Percentiles rank a stretch among this genome's conserved stretches.
Conservation (phyloP, 2,888 invertebrate species). For the Pandemis cinnamomeana region DNA sequence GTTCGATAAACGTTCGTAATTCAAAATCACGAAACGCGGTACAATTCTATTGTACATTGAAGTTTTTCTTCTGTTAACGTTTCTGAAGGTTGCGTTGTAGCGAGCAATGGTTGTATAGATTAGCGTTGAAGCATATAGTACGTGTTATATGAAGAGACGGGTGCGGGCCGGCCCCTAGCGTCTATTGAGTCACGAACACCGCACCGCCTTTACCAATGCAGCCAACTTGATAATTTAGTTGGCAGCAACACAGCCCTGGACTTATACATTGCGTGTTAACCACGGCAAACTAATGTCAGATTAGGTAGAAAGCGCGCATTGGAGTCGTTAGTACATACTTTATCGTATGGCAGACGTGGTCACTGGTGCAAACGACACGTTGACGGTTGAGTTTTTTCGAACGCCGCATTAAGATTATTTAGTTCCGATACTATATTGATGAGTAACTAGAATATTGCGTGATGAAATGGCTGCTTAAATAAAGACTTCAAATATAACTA, state of each 20-base stretch:
- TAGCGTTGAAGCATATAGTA: slow-evolving; percentile 33
- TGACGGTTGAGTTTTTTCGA: slow-evolving; percentile 37
- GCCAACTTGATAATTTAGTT: slow-evolving; percentile 56
- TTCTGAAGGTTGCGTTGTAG: slow-evolving; percentile 14
- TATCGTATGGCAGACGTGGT: not conserved
- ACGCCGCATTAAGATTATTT: slow-evolving; percentile 35
- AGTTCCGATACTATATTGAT: slow-evolving; percentile 35
- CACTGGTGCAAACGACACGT: slow-evolving; percentile 28
- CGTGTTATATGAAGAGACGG: slow-evolving; percentile 48
- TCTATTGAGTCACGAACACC: slow-evolving; percentile 71
- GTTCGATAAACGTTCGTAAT: slow-evolving; percentile 30
- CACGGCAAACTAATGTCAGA: slow-evolving; percentile 8
- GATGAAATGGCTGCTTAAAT: slow-evolving; percentile 25
- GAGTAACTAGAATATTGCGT: slow-evolving; percentile 27
- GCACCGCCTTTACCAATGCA: slow-evolving; percentile 61
- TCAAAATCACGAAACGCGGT: slow-evolving; percentile 2
- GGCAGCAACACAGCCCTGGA: slow-evolving; percentile 40
- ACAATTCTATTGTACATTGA: slow-evolving; percentile 8
- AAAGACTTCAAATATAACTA: slow-evolving; percentile 1
- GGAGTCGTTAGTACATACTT: not conserved
- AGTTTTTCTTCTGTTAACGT: slow-evolving; percentile 4
- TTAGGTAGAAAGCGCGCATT: slow-evolving; percentile 21
- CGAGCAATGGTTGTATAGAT: slow-evolving; percentile 39
- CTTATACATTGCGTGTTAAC: slow-evolving; percentile 56
- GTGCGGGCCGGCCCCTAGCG: slow-evolving; percentile 66